A percentile compares a stretch with the other conserved stretches of the same genome.
Conservation (phyloP, 2,113 vertebrate species). For the Dolichallabes microphthalmus region DNA sequence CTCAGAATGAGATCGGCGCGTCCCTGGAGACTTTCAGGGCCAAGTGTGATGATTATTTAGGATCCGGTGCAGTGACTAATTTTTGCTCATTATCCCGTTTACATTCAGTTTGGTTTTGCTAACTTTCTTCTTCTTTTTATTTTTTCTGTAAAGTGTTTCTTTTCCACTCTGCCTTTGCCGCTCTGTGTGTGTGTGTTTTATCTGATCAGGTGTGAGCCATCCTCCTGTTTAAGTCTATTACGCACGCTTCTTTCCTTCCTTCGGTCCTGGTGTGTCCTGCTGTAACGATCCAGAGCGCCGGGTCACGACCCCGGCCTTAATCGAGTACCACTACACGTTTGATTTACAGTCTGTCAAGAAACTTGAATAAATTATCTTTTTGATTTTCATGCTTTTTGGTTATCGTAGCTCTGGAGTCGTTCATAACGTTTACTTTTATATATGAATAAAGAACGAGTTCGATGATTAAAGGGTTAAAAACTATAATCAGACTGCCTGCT, state of each 20-base stretch:
- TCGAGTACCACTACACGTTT: conserved; percentile 6
- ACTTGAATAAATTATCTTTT: conserved; percentile 43
- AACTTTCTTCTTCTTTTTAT: not conserved
- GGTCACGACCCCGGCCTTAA: not conserved
- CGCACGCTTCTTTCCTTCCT: not conserved
- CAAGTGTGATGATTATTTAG: not conserved
- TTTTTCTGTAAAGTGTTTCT: not conserved
- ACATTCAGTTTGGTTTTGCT: too few species aligned
- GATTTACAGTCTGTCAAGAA: conserved; percentile 26
- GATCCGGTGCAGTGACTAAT: not conserved
- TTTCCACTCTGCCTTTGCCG: not conserved
- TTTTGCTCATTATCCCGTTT: not conserved
- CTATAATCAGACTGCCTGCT: too few species aligned
- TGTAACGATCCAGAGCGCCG: not conserved
- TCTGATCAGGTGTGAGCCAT: not conserved
- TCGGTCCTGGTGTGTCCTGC: not conserved
- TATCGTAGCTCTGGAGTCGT: too few species aligned
- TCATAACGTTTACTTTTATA: too few species aligned
- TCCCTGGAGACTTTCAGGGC: not conserved
- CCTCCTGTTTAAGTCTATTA: not conserved
- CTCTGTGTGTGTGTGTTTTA: not conserved
- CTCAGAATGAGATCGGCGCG: not conserved
- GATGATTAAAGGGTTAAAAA: too few species aligned
- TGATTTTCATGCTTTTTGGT: not conserved
- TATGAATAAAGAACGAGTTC: too few species aligned